phyloP scores from a whole-genome alignment of 2,113 vertebrate species.

The Psammodynastes pulverulentus region DNA sequence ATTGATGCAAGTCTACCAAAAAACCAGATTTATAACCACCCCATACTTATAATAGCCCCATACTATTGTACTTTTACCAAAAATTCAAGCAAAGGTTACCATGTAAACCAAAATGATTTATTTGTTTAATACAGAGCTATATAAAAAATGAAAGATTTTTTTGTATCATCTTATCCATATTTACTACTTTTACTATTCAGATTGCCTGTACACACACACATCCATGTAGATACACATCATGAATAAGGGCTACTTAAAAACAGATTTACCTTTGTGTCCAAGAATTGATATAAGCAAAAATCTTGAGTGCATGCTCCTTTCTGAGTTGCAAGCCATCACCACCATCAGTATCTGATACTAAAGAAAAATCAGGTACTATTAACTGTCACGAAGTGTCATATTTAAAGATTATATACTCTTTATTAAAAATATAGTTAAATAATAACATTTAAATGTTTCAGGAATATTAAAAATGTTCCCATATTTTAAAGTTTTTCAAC shows the following conservation, averaged over 20 bases:
- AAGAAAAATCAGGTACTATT: slow-evolving; percentile 49
- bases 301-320: slow-evolving; percentile 97
- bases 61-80: neutral
- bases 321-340: slow-evolving; percentile 94
- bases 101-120: neutral
- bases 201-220: neutral
- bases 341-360: slow-evolving; percentile 96
- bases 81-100: neutral
- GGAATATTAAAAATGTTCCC: neutral
- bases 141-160: neutral
- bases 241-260: neutral
- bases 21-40: neutral
- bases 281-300: slow-evolving; percentile 98
- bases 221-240: neutral
- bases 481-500: neutral
- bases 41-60: neutral
- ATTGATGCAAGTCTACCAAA: neutral
- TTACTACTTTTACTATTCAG: neutral
- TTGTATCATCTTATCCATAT: neutral
- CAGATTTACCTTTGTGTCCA: slow-evolving; percentile 94
- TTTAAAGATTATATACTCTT: neutral
- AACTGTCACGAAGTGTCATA: neutral
- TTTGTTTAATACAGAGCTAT: neutral
- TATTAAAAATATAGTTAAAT: neutral
- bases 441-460: rapidly evolving